Percentiles rank a stretch among this genome's conserved stretches.
Evolutionary conservation across 2,888 invertebrate species (phyloP).

Genomic region (Autographa gamma): DNA sequence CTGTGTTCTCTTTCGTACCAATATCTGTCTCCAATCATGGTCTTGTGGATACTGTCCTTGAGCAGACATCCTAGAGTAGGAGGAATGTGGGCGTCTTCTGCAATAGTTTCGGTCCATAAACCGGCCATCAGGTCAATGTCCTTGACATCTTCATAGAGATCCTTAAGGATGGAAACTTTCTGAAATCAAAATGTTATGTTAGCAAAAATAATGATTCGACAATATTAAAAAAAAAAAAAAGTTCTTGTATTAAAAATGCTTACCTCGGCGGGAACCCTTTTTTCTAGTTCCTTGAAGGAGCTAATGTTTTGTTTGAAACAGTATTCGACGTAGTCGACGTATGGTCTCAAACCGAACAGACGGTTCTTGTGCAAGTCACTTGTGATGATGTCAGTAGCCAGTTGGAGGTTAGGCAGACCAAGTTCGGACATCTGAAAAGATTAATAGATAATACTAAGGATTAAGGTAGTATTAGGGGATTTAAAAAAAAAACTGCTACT

Average conservation of each 20-base stretch:
- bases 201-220: background rate
- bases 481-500: too few species aligned
- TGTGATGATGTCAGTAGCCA: constrained; percentile 11
- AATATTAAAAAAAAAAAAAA: background rate
- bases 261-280: background rate
- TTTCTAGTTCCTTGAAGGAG: constrained; percentile 17
- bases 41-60: background rate
- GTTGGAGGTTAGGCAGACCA: constrained; percentile 18
- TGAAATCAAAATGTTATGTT: background rate
- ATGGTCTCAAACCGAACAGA: constrained; percentile 17
- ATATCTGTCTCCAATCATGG: background rate
- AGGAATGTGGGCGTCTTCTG: background rate
- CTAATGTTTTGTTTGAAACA: constrained; percentile 18
- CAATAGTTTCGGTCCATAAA: background rate
- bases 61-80: background rate
- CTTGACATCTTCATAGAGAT: background rate
- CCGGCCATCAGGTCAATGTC: constrained; percentile 11
- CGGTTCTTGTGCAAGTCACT: constrained; percentile 32
- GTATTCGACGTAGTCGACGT: constrained; percentile 13
- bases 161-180: background rate
- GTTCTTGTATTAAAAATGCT: background rate
- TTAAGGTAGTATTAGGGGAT: too few species aligned
- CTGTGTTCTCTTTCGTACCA: background rate
- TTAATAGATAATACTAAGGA: background rate
- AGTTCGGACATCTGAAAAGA: constrained; percentile 11